Evolutionary conservation across 2,888 invertebrate species (phyloP).

Genomic region (Noctua comes): DNA sequence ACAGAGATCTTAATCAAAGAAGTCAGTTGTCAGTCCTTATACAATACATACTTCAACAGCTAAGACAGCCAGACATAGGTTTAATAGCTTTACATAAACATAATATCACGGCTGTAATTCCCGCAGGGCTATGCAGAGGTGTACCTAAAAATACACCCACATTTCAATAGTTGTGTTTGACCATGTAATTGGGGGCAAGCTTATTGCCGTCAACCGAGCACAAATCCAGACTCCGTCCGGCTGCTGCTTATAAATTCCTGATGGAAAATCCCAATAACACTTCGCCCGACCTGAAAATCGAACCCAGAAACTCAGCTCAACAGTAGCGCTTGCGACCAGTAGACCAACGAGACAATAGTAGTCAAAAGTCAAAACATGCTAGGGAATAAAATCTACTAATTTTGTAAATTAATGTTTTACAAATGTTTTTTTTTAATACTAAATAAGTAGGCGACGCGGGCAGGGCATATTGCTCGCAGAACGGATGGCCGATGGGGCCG

Average conservation of each 20-base stretch:
- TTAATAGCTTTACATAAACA: constrained; percentile 5
- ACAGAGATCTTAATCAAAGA: background rate
- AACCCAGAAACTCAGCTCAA: background rate
- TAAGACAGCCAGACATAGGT: constrained; percentile 64
- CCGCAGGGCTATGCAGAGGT: no score
- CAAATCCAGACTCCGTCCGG: background rate
- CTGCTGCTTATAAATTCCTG: background rate
- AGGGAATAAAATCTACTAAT: background rate
- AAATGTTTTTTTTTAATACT: no score
- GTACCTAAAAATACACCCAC: no score
- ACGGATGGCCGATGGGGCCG: no score
- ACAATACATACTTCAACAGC: background rate
- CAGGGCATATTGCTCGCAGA: no score
- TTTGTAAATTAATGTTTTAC: no score
- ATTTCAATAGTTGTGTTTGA: no score
- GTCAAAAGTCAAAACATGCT: background rate
- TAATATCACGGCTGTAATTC: background rate
- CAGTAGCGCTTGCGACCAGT: background rate
- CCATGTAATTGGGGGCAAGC: no score
- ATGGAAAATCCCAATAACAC: background rate
- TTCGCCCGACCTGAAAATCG: background rate
- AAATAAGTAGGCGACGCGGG: no score
- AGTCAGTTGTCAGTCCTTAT: background rate
- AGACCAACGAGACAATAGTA: background rate
- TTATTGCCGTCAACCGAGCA: no score